Conservation (phyloP, 2,797 vertebrate species). For the Pterois miles region DNA sequence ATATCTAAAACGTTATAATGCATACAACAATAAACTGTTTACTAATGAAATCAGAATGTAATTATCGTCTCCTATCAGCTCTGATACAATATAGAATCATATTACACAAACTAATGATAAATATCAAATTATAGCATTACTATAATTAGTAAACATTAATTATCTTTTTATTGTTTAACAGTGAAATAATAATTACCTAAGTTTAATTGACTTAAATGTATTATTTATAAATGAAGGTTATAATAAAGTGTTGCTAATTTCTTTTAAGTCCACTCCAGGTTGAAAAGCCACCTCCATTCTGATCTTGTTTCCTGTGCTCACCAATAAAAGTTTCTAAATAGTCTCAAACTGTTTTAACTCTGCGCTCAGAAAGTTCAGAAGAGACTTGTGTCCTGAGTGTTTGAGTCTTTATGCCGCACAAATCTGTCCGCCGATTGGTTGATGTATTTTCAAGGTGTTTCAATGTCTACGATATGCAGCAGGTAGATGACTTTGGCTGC, state of each 20-base stretch:
- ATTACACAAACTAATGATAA: no score
- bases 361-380: conserved; percentile 30
- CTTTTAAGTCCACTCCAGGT: conserved; percentile 8
- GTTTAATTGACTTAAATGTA: no score
- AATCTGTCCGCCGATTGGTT: conserved; percentile 13
- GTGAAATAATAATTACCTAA: no score
- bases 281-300: conserved; percentile 21
- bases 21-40: no score
- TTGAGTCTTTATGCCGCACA: background rate
- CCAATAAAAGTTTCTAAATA: conserved; percentile 2
- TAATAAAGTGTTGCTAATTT: background rate
- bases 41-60: no score
- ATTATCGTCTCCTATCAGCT: no score
- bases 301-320: background rate
- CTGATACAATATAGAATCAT: no score
- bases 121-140: no score
- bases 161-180: no score
- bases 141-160: no score
- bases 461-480: conserved; percentile 80
- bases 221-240: no score
- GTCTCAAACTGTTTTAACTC: conserved; percentile 18
- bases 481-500: conserved; percentile 88
- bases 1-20: no score
- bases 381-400: conserved; percentile 31
- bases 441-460: background rate